Evolutionary conservation across 2,797 vertebrate genomes (phyloP), one percentile per base, ranked within the genome.

Genomic region (Gallirallus australis): DNA sequence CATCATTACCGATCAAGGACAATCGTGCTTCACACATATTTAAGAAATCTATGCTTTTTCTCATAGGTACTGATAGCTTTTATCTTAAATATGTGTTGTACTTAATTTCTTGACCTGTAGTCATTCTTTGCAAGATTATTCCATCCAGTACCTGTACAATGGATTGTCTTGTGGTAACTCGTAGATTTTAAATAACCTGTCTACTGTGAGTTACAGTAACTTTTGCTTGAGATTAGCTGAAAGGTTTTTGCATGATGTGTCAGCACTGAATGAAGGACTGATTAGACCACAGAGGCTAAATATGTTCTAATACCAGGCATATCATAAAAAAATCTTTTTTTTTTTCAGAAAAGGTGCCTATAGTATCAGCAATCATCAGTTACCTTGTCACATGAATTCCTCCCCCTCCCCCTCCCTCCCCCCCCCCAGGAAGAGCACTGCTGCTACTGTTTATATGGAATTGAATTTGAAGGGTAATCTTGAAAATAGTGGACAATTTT

Each of bases 231-330:
- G 54, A 91, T 66, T 68, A 96, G 30, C 33, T 39, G 52, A 78
- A 95, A 91, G 21, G 68, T 75, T 97, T 97, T 82, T 88, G 63
- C 52, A 61, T 93, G 71, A 90, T 78, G 15, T 71, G 39, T 95
- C 94, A 96, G 71, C 28, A 50, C 60, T 96, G 94, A 96, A 95
- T 83, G 96, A 93, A 93, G 90, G 40, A 95, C 83, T 90, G 87
- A 89, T 81, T 88, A 79, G 59, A 79, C 28, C 63, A 13, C 33
- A 91, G 77, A 82, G 30, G 30, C 64, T 88, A 70, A 91, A 95
- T 81, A 60, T 89, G 31, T 72, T 91, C 92, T 70, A 65, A 83
- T 85, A 87, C 42, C 59, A 48, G 73, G 76, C 92, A 42, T 92
- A 17, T 15, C 60, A 48, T 94, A 75, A 75, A 96, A 80, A 42